Percentiles rank a stretch among this genome's conserved stretches.
These are phyloP conservation scores for Drosophila planitibia DNA, from an alignment of 2,888 invertebrate species.

Conservation along the genomic window DNA sequence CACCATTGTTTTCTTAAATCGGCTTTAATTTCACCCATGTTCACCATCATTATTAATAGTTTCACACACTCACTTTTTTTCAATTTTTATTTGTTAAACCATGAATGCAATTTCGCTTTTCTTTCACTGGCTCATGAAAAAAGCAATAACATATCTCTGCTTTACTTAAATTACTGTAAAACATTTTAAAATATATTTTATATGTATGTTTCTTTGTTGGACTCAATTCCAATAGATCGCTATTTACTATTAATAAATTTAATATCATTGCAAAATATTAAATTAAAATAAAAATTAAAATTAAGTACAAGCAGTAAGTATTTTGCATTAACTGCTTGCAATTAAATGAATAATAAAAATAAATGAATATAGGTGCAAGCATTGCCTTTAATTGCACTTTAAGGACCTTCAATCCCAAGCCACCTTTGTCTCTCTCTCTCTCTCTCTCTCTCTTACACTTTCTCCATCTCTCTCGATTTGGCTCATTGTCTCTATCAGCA, in stretches of 20 bases:
- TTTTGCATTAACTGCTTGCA: background rate
- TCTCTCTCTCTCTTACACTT: background rate
- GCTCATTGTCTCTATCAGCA: constrained; percentile 12
- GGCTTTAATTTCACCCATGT: background rate
- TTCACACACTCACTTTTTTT: background rate
- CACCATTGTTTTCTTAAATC: background rate
- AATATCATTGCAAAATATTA: background rate
- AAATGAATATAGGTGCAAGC: background rate
- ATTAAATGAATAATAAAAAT: background rate
- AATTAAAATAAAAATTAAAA: background rate
- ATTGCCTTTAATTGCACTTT: background rate
- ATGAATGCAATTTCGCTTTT: background rate
- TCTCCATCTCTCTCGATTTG: background rate
- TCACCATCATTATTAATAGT: background rate
- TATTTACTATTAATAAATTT: background rate
- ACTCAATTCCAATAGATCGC: background rate
- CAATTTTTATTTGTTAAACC: background rate
- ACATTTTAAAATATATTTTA: background rate
- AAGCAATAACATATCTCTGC: background rate
- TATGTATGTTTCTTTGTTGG: background rate
- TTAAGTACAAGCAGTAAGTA: background rate
- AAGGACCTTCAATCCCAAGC: constrained; percentile 3
- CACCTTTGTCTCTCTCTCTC: no score
- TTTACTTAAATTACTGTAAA: background rate
- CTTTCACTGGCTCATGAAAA: background rate